Conservation (phyloP, 1,140 invertebrate species). For the Carposina sasakii region DNA sequence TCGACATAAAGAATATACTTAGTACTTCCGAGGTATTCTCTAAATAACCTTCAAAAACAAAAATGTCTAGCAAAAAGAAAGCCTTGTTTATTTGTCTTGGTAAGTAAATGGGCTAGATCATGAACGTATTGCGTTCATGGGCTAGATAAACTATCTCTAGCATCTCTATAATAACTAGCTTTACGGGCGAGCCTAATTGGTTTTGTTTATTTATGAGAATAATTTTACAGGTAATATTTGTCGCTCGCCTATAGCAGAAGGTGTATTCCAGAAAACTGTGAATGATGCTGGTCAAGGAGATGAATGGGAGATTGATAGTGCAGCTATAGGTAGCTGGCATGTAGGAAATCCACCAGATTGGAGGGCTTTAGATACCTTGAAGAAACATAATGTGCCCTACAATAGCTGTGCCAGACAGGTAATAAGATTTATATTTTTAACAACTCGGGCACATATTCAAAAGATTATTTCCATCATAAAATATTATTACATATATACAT, state of each 20-base stretch:
- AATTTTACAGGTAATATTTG: slow-evolving; percentile 90
- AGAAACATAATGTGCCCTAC: slow-evolving; percentile 81
- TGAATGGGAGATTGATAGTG: slow-evolving; percentile 91
- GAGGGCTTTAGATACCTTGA: slow-evolving; percentile 81
- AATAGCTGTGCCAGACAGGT: slow-evolving; percentile 83
- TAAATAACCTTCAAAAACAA: too few relatives aligned
- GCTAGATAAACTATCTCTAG: too few relatives aligned
- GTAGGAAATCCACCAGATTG: slow-evolving; percentile 86
- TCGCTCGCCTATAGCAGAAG: slow-evolving; percentile 95
- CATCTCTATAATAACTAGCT: too few relatives aligned
- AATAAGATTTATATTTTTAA: slow-evolving; percentile 11
- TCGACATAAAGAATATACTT: too few relatives aligned
- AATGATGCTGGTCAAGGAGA: slow-evolving; percentile 75
- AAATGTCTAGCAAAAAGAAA: too few relatives aligned
- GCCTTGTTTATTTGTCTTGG: too few relatives aligned
- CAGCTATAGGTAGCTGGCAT: slow-evolving; percentile 89
- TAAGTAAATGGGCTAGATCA: too few relatives aligned
- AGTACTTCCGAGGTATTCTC: too few relatives aligned
- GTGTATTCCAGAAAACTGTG: slow-evolving; percentile 85
- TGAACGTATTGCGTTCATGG: too few relatives aligned
- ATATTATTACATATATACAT: slow-evolving; percentile 5
- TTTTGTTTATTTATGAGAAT: too few relatives aligned
- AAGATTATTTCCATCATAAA: not conserved
- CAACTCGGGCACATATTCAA: not conserved
- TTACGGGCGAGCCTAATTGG: too few relatives aligned